Evolutionary conservation across 2,113 vertebrate species (phyloP), one percentile per base, ranked within the genome.

Genomic region (Pyrgilauda ruficollis): DNA sequence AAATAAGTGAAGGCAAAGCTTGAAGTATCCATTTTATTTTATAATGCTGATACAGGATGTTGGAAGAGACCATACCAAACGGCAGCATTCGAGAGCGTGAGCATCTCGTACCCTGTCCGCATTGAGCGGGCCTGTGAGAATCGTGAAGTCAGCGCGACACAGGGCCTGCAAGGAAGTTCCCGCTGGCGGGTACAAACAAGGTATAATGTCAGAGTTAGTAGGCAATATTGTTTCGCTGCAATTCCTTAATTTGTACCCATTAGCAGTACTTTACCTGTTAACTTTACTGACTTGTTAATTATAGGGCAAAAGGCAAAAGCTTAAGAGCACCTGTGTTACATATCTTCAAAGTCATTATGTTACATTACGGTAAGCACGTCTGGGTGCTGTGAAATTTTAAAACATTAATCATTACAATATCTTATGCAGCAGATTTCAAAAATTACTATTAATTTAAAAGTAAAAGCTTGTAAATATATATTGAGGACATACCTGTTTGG

Each of bases 151-250:
- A 99, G 99, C 99, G 98, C 98, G 98, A 98, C 98, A 99, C 99
- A 99, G 99, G 99, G 99, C 99, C 99, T 99, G 99, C 99, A 99
- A 99, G 98, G 99, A 99, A 99, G 99, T 98, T 98, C 99, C 99
- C 99, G 99, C 99, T 99, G 99, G 99, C 99, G 99, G 99, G 99
- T 99, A 99, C 99, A 99, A 99, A 99, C 99, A 99, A 99, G 99
- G 99, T 99, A 99, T 98, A 98, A 99, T 99, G 98, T 99, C 99
- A 99, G 99, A 99, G 99, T 99, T 99, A 99, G 99, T 99, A 99
- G 98, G 99, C 99, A 99, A 99, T 98, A 99, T 73, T 98, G 96
- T 98, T 98, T 98, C 97, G 98, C 98, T 98, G 98, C 97, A 99
- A 99, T 98, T 99, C 99, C 99, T 99, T 99, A 99, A 99, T 99